Conservation (phyloP, 2,113 vertebrate genomes). For the Gorsachius goisagi region DNA sequence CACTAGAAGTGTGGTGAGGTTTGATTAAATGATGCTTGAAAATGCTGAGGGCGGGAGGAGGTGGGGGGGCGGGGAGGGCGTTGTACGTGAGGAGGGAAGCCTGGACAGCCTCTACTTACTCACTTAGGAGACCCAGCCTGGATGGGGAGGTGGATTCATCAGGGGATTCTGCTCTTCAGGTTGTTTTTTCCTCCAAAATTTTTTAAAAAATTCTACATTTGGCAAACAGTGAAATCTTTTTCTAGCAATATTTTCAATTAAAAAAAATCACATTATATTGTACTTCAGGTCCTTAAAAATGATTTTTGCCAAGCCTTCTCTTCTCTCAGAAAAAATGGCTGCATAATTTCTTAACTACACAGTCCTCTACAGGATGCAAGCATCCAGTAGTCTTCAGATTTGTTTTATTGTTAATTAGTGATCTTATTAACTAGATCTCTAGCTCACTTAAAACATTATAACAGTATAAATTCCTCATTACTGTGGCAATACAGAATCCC, state of each 20-base stretch:
- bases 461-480: background rate
- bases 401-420: conserved; percentile 4
- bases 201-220: background rate
- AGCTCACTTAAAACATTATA: background rate
- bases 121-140: background rate
- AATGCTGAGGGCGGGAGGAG: background rate
- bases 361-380: background rate
- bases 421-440: background rate
- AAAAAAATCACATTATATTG: background rate
- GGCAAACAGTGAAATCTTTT: background rate
- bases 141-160: background rate
- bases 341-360: background rate
- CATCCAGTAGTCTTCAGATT: background rate
- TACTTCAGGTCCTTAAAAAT: background rate
- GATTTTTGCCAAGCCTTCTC: background rate
- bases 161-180: background rate
- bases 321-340: background rate
- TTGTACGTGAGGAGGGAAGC: background rate
- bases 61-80: too few species aligned
- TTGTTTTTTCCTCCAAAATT: accelerated
- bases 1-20: background rate
- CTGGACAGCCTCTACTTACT: background rate
- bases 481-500: background rate
- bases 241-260: background rate
- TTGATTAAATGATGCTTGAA: background rate